Percentiles rank a stretch among this genome's conserved stretches.
These are phyloP conservation scores for Phalera bucephala DNA, from an alignment of 2,888 invertebrate species.

Conservation along the genomic window DNA sequence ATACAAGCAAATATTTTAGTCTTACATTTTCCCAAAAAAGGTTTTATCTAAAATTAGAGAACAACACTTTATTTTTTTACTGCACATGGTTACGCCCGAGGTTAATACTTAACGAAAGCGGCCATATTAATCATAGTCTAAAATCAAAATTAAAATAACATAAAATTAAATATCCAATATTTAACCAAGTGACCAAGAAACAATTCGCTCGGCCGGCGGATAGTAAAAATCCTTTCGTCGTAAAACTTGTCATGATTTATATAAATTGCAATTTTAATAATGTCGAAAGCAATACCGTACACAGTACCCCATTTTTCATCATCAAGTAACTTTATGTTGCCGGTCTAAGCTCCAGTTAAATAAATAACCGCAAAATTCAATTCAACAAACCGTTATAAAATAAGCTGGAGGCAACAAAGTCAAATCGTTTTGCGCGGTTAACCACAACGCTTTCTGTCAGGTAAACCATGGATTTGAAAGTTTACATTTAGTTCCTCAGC, in stretches of 20 bases:
- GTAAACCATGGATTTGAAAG: conserved; percentile 73
- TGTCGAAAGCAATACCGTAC: conserved; percentile 15
- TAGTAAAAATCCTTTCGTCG: conserved; percentile 3
- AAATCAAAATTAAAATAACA: no score
- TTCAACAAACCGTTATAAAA: conserved; percentile 80
- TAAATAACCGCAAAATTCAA: conserved; percentile 83
- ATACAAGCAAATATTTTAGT: no score
- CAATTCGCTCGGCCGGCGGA: neutral
- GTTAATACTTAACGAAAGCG: no score
- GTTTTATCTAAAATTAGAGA: no score
- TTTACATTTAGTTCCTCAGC: conserved; percentile 60
- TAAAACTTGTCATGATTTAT: conserved; percentile 16
- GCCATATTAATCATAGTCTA: no score
- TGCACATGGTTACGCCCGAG: no score
- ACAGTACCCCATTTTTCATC: conserved; percentile 28
- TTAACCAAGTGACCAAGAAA: conserved; percentile 1
- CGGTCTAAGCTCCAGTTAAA: conserved; percentile 65
- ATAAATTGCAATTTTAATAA: conserved; percentile 22
- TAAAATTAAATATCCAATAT: no score
- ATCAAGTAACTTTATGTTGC: conserved; percentile 40
- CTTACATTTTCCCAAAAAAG: no score
- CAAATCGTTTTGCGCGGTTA: conserved; percentile 79
- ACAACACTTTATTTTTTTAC: no score
- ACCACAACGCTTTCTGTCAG: conserved; percentile 73
- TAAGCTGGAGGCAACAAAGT: conserved; percentile 77